Evolutionary conservation across 2,888 invertebrate genomes (phyloP), one percentile per base, ranked within the genome.

Genomic region (Sphecodes monilicornis): DNA sequence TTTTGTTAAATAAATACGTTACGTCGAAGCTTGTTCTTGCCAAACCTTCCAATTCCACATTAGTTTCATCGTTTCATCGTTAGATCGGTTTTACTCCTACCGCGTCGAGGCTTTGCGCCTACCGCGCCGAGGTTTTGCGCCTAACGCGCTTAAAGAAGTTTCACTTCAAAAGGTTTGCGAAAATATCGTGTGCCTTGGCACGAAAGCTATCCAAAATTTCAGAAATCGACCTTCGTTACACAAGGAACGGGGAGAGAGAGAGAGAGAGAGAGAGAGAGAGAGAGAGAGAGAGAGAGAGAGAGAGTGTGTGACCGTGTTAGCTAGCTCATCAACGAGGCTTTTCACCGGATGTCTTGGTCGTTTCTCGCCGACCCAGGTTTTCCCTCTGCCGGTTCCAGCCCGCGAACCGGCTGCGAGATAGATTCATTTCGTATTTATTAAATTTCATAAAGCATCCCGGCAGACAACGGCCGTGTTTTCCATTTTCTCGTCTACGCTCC

Each of bases 341-440:
- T 82, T 77, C 78, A 54, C 64, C 39, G 46, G 79, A 79, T 69
- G 50, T 60, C 69, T 70, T 77, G 50, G 72, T 57, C 64, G 76
- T 81, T 70, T 36, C 83, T 3, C 71, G 69, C n/a, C 82, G 46
- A 72, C 71, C 68, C 68, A 29, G 46, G 22, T 70, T 39, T 75
- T n/a, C 18, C 36, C 68, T 70, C 57, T 60, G 18, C 76, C 50
- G 32, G n/a, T 43, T 60, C 41, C 54, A 75, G 80, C 70, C 36
- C 82, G 68, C 72, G 64, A 66, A 73, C 76, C 76, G 74, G 81
- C 74, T 66, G 76, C 80, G 70, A 78, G 81, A 90, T 88, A 91
- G 91, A 93, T 93, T 93, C 92, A 92, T 93, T 93, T 92, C 93
- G 93, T 93, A 94, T 93, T 94, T 94, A 94, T 94, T 94, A 93